Evolutionary conservation across 1,140 invertebrate species (phyloP).

Genomic region (Chironomus tepperi): DNA sequence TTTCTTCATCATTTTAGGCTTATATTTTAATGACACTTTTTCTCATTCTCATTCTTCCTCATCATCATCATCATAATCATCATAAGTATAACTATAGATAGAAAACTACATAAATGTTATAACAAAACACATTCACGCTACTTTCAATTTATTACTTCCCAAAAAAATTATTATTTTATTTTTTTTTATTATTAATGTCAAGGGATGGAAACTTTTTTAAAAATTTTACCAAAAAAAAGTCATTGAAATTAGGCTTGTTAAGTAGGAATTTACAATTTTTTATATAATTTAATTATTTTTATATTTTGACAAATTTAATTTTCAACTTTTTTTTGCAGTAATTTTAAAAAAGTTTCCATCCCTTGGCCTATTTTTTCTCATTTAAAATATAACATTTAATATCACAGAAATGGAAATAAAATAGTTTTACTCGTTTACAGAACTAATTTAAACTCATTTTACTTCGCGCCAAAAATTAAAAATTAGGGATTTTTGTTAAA

Average conservation of each 20-base stretch:
- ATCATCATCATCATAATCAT: background rate
- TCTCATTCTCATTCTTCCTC: background rate
- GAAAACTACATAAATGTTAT: conserved; percentile 14
- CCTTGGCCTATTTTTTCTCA: background rate
- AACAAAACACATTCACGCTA: conserved; percentile 8
- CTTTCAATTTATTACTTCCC: background rate
- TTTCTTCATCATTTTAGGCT: background rate
- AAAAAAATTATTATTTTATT: background rate
- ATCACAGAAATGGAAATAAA: conserved; percentile 21
- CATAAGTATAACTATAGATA: background rate
- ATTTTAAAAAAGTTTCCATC: background rate
- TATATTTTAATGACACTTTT: conserved; percentile 14
- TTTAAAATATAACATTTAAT: conserved; percentile 18
- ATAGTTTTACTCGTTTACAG: background rate
- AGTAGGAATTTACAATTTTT: no score
- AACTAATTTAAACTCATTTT: conserved; percentile 22
- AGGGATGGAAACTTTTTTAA: no score
- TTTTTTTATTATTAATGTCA: no score
- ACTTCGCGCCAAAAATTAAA: background rate
- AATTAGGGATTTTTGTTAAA: background rate
- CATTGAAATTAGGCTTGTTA: no score
- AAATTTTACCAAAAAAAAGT: no score
- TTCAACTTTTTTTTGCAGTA: no score
- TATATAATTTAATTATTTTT: no score
- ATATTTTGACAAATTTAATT: no score